These are phyloP conservation scores for Channa maculata DNA, from an alignment of 2,113 vertebrate species.

Conservation along the genomic window DNA sequence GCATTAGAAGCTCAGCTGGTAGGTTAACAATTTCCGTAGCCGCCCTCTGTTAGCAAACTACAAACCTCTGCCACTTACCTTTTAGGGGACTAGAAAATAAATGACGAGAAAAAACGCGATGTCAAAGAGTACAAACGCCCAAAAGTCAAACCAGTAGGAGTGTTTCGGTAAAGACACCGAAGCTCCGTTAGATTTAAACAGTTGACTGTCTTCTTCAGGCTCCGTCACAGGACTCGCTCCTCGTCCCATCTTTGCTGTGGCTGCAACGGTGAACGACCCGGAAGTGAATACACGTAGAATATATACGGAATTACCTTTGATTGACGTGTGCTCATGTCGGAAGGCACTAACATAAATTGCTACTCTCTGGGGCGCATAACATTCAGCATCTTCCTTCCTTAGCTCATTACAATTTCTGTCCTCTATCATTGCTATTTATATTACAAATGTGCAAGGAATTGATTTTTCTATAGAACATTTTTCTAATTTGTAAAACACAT, in stretches of 20 bases:
- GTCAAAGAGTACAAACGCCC: slow-evolving; percentile 89
- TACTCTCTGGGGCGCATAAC: no score
- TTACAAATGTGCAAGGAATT: no score
- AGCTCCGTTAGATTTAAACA: background rate
- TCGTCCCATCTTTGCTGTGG: slow-evolving; percentile 28
- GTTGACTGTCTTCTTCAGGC: background rate
- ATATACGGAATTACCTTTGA: no score
- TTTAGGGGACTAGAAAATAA: slow-evolving; percentile 79
- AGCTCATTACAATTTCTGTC: no score
- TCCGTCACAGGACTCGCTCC: background rate
- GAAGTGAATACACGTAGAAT: background rate
- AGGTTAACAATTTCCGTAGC: slow-evolving; percentile 49
- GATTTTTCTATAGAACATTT: no score
- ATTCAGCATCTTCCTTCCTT: no score
- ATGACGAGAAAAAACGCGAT: slow-evolving; percentile 85
- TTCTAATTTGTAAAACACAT: no score
- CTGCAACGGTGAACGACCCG: background rate
- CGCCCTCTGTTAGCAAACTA: slow-evolving; percentile 21
- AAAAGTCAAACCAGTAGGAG: slow-evolving; percentile 93
- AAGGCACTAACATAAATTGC: no score
- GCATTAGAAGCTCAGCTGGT: background rate
- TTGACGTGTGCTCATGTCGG: no score
- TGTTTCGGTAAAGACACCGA: slow-evolving; percentile 77
- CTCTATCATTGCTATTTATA: no score
- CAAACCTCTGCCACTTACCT: slow-evolving; percentile 59